Evolutionary conservation across 2,113 vertebrate genomes (phyloP).

Genomic region (Drymodes brunneopygia): DNA sequence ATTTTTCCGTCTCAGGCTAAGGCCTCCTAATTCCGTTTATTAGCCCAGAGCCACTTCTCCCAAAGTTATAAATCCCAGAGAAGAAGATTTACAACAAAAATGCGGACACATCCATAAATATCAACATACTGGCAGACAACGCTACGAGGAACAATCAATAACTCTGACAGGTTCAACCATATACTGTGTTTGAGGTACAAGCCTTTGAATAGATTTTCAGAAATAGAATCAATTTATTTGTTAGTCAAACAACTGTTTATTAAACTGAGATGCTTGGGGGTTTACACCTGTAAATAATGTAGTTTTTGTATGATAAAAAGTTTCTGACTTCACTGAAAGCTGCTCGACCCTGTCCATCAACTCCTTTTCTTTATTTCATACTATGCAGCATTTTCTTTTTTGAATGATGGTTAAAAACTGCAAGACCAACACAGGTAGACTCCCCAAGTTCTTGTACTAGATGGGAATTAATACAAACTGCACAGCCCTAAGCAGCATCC

Average conservation of each 20-base stretch:
- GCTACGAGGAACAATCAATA: not conserved
- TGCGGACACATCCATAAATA: slow-evolving; percentile 13
- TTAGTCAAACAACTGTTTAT: not conserved
- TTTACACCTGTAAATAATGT: not conserved
- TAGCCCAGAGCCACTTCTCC: slow-evolving; percentile 14
- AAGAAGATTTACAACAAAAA: slow-evolving; percentile 26
- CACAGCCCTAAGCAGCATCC: not conserved
- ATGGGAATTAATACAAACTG: not conserved
- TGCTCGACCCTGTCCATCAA: not conserved
- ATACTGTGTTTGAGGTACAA: not conserved
- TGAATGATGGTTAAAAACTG: not conserved
- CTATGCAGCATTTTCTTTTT: not conserved
- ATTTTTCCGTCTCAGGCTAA: not conserved
- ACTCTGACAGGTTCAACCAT: slow-evolving; percentile 3
- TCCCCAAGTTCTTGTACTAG: not conserved
- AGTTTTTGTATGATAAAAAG: not conserved
- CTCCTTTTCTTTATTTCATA: not conserved
- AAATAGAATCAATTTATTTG: not conserved
- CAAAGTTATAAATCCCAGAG: not conserved
- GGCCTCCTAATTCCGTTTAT: not conserved
- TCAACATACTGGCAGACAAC: not conserved
- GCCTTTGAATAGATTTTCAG: not conserved
- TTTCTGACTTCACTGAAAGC: not conserved
- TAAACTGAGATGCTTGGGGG: not conserved
- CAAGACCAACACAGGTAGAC: not conserved